phyloP scores from a whole-genome alignment of 2,888 invertebrate genomes.

The Rhingia campestris region DNA sequence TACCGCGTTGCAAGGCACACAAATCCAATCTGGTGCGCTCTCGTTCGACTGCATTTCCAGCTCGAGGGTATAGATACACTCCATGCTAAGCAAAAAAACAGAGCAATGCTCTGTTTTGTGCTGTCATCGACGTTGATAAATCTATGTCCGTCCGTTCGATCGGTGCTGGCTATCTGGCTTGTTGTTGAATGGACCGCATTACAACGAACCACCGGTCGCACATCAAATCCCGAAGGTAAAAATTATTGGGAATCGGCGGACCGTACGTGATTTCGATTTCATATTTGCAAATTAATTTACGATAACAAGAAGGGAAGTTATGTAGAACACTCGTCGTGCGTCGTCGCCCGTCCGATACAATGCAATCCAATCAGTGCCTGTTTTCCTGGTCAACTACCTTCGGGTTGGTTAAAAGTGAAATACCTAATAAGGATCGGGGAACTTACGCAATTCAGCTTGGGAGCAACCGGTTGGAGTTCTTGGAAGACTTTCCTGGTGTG shows the following conservation, averaged over 20 bases:
- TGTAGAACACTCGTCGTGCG: background rate
- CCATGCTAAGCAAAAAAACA: slow-evolving; percentile 42
- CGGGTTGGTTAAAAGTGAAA: slow-evolving; percentile 67
- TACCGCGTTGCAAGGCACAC: slow-evolving; percentile 20
- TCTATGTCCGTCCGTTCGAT: slow-evolving; percentile 49
- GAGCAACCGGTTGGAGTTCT: slow-evolving; percentile 64
- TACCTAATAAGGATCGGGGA: slow-evolving; percentile 65
- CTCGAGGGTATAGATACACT: slow-evolving; percentile 35
- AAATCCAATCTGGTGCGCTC: slow-evolving; percentile 29
- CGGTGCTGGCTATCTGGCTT: slow-evolving; percentile 35
- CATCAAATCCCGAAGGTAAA: slow-evolving; percentile 64
- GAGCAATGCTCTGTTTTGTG: slow-evolving; percentile 21
- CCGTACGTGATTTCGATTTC: slow-evolving; percentile 71
- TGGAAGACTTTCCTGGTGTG: slow-evolving; percentile 48
- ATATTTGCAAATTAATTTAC: slow-evolving; percentile 73
- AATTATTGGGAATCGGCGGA: slow-evolving; percentile 59
- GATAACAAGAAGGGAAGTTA: slow-evolving; percentile 58
- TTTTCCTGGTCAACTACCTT: slow-evolving; percentile 26
- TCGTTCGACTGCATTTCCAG: slow-evolving; percentile 28
- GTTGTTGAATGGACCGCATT: slow-evolving; percentile 45
- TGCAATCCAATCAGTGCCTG: slow-evolving; percentile 62
- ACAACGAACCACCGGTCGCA: slow-evolving; percentile 19
- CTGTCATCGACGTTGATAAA: slow-evolving; percentile 71
- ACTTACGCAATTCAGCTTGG: slow-evolving; percentile 63
- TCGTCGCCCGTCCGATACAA: slow-evolving; percentile 9